Evolutionary conservation across 2,888 invertebrate species (phyloP), one percentile per base, ranked within the genome.

Genomic region (Odontocolon sp.): DNA sequence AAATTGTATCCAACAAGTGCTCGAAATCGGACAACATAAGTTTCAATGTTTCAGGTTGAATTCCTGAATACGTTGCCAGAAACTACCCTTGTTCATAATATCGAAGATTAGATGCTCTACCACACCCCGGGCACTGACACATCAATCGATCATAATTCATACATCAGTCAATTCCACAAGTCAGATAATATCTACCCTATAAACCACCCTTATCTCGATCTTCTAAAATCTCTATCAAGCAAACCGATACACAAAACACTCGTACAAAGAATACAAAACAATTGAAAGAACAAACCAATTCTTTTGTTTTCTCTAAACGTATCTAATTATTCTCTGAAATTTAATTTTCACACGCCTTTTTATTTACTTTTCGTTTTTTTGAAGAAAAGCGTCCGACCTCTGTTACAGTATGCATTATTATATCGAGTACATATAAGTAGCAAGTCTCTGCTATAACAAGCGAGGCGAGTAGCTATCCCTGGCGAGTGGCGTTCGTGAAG

Each of bases 381-480:
- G 23, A 23, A 26, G 40, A n/a, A 47, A 11, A 50, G 26, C 26
- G 2, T 11, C 26, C 50, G 26, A 11, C 26, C 50, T 50, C 50
- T 23, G 50, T 28, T 40, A n/a, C n/a, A n/a, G n/a, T 40, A 40
- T 40, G 40, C 11, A 26, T 23, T 14, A 50, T 50, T 28, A 28
- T 50, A 50, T 14, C n/a, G 23, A 14, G 36, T 18, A 33, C 18
- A 54, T 23, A 23, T 47, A 47, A 18, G 59, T 57, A 40, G 33
- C 8, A 54, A 73, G 72, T 59, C 50, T 33, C n/a, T 28, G 50
- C 50, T 73, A 66, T 66, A 73, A 73, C 57, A 73, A 73, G 72
- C 66, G 36, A 73, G 33, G 33, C n/a, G 28, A 54, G 54, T 54
- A 18, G 16, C 54, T 54, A 54, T 54, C 54, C 33, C 54, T 54